Base-by-base conservation (phyloP, 92 coral and sea anemone genomes). In the Porites cylindrica region DNA sequence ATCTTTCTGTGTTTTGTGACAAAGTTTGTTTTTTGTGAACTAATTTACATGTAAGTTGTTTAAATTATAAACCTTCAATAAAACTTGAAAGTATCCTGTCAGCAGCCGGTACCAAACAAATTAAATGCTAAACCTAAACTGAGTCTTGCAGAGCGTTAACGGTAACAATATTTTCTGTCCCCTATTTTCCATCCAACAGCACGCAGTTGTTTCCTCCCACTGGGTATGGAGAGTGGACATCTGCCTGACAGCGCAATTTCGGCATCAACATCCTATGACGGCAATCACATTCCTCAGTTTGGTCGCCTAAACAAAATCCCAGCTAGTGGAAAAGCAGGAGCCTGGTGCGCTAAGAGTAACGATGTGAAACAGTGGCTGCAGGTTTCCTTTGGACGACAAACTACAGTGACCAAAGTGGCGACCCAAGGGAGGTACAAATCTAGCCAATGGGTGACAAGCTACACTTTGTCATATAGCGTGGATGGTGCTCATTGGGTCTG, bases 401-500 rank as follows among this genome's bases (percentile, higher is more conserved):
- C 85, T 10, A 52, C 77, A 51, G 77, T 81, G 18, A 81, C 67
- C 8, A 81, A 81, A 81, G 68, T 81, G 26, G 85, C 76, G 18
- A 81, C 85, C 54, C 85, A 81, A 76, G 85, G 85, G 68, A 52
- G n/a, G 67, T 56, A 82, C 56, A 26, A 86, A 17, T 11, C 0
- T 17, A 51, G 23, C 26, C 72, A 86, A 0, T 51, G 76, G 50
- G 88, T 90, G 16, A 90, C 65, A 53, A 80, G 83, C 32, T 90
- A 90, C 62, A 71, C 59, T 43, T 32, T 90, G 70, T 68, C 70
- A 0, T 81, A 76, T 8, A 90, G 93, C 53, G 67, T 86, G 63
- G 93, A 90, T 76, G 93, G 93, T 14, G 19, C 80, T 11, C 90
- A 90, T 43, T 90, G 88, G 91, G 80, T 74, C 29, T 70, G 71